Percentiles rank a stretch among this genome's conserved stretches.
Conservation (phyloP, 1,140 invertebrate species). For the Musca vetustissima region DNA sequence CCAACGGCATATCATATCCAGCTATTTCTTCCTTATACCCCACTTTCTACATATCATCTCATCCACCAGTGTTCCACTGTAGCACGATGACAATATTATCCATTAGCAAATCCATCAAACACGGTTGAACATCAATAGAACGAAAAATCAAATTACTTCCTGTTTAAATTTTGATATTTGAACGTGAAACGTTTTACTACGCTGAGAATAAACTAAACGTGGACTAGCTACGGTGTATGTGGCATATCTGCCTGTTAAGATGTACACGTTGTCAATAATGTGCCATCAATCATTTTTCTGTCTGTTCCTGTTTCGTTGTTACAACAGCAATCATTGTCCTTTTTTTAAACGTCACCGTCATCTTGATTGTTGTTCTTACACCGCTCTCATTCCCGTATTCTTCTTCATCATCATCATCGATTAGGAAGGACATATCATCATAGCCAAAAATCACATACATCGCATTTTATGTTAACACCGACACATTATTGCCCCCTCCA, state of each 20-base stretch:
- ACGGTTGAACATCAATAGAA: neutral
- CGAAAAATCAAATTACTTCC: constrained; percentile 27
- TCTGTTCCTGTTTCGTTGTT: constrained; percentile 2
- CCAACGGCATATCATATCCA: too few species aligned
- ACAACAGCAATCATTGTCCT: constrained; percentile 8
- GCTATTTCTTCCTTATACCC: too few species aligned
- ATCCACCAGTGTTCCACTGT: too few species aligned
- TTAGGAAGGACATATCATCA: constrained; percentile 21
- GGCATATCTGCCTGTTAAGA: constrained; percentile 1
- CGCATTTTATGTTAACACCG: too few species aligned
- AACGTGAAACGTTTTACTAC: neutral
- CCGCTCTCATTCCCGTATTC: too few species aligned
- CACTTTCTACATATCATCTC: too few species aligned
- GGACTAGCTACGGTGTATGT: neutral
- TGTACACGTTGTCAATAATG: constrained; percentile 28
- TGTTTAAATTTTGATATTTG: constrained; percentile 5
- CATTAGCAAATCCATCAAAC: constrained; percentile 1
- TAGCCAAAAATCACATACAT: neutral
- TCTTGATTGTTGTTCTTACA: neutral
- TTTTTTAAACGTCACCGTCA: constrained; percentile 19
- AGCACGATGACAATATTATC: too few species aligned
- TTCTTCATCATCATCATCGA: too few species aligned
- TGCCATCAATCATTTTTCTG: constrained; percentile 30
- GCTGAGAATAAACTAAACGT: neutral
- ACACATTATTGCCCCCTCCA: neutral